Conservation (phyloP, 2,113 vertebrate species). For the Neoarius graeffei region DNA sequence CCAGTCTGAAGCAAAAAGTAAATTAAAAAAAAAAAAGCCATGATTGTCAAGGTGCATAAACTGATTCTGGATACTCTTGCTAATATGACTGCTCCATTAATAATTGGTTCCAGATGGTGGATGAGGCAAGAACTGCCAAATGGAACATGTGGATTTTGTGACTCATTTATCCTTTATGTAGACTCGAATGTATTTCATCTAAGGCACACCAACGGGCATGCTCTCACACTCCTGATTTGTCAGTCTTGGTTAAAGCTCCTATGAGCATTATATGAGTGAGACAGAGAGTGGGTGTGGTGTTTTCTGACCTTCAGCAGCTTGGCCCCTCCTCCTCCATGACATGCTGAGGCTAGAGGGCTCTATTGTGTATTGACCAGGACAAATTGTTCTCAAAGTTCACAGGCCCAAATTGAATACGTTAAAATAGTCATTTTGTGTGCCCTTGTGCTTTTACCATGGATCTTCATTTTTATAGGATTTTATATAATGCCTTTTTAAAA, state of each 20-base stretch:
- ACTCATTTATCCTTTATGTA: slow-evolving; percentile 12
- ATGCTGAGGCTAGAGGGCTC: slow-evolving; percentile 35
- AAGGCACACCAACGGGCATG: not conserved
- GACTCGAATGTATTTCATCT: not conserved
- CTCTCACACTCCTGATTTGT: not conserved
- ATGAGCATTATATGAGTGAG: slow-evolving; percentile 7
- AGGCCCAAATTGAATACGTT: slow-evolving; percentile 40
- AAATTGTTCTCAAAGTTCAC: slow-evolving; percentile 42
- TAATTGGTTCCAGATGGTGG: slow-evolving; percentile 8
- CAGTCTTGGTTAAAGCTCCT: not conserved
- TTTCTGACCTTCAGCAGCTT: slow-evolving; percentile 40
- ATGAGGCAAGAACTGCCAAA: not conserved
- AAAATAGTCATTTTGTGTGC: slow-evolving; percentile 38
- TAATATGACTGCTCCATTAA: slow-evolving; percentile 15
- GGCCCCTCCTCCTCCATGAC: slow-evolving; percentile 27
- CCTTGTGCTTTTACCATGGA: slow-evolving; percentile 34
- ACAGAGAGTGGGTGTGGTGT: slow-evolving; percentile 21
- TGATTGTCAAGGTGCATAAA: not conserved
- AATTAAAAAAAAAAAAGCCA: not conserved
- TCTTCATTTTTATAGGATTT: slow-evolving; percentile 6
- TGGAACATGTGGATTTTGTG: slow-evolving; percentile 17
- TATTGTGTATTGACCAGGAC: slow-evolving; percentile 45
- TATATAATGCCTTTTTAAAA: not conserved
- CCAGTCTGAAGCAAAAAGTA: not conserved
- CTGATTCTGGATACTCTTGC: not conserved